Base-by-base conservation (phyloP, 2,888 invertebrate genomes). In the Orthosia gothica region DNA sequence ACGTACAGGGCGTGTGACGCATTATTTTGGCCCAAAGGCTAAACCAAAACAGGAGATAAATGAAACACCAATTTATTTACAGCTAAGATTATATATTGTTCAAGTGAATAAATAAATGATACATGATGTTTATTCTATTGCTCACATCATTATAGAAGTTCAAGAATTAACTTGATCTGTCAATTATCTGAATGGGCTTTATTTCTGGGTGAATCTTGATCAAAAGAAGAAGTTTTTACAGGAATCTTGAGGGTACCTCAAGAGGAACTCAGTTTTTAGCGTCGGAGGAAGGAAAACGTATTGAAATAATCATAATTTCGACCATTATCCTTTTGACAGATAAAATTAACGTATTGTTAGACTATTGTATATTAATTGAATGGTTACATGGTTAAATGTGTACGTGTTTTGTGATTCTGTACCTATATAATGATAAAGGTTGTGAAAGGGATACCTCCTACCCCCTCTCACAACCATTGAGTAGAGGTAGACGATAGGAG, bases 41-140 rank as follows among this genome's bases (percentile, higher is more conserved):
- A 9, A 40, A 40, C 0, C 40, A 40, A 40, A n/a, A 40, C n/a
- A 20, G 61, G 45, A 45, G 45, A 45, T 45, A 76, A 82, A 82
- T 84, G 1, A 84, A 84, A 84, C 85, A 16, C 12, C 71, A 74
- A 61, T 75, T 63, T 74, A 16, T 59, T 47, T 58, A 70, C 66
- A 55, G 78, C 74, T 76, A 85, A 66, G 70, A 65, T 68, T 62
- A 59, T 75, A 63, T 70, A 67, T 75, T 76, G 32, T 61, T 71
- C 65, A 79, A 66, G 26, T 83, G 71, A 58, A 69, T 74, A 76
- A 47, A 73, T 61, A 69, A 57, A 55, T 49, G n/a, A 63, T 26
- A 75, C 58, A 84, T 64, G n/a, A 47, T 18, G 68, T 55, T 50
- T 26, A 76, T 65, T 20, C 26, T 23, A 59, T 45, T 20, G 52